These are phyloP conservation scores for Drosophila rufa DNA, from an alignment of 1,140 invertebrate genomes.

Conservation along the genomic window DNA sequence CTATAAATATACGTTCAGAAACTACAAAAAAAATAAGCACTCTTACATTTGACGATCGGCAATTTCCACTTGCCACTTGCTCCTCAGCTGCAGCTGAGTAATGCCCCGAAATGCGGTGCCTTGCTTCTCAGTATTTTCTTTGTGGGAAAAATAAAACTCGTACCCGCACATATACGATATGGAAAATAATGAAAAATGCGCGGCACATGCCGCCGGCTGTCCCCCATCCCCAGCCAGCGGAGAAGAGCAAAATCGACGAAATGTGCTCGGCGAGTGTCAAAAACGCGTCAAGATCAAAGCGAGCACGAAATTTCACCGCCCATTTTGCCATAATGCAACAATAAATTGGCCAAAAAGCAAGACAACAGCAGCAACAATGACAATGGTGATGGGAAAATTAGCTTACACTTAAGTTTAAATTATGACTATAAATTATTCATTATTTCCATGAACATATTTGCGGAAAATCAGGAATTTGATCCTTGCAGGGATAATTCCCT, in stretches of 20 bases:
- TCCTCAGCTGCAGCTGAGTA: slow-evolving; percentile 61
- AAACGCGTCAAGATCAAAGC: slow-evolving; percentile 82
- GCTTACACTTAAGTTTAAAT: neutral
- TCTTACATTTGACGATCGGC: slow-evolving; percentile 53
- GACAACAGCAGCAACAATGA: slow-evolving; percentile 40
- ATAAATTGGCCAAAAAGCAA: slow-evolving; percentile 69
- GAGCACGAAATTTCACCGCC: slow-evolving; percentile 70
- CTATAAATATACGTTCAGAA: slow-evolving; percentile 49
- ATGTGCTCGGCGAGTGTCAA: slow-evolving; percentile 69
- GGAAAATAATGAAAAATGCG: slow-evolving; percentile 65
- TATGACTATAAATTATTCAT: neutral
- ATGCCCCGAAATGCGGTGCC: slow-evolving; percentile 62
- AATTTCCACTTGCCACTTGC: slow-evolving; percentile 52
- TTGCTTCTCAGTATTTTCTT: slow-evolving; percentile 20
- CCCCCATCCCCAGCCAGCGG: slow-evolving; percentile 21
- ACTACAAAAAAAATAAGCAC: neutral
- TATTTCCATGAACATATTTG: too few relatives aligned
- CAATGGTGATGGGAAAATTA: neutral
- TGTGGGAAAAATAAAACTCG: slow-evolving; percentile 25
- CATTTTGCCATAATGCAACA: slow-evolving; percentile 75
- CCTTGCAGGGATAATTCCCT: too few relatives aligned
- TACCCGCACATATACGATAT: slow-evolving; percentile 13
- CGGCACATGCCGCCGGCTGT: slow-evolving; percentile 63
- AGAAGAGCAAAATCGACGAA: slow-evolving; percentile 31
- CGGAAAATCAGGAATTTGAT: neutral